Percentiles rank a stretch among this genome's conserved stretches.
These are phyloP conservation scores for Prunella himalayana DNA, from an alignment of 2,113 vertebrate species.

Conservation along the genomic window DNA sequence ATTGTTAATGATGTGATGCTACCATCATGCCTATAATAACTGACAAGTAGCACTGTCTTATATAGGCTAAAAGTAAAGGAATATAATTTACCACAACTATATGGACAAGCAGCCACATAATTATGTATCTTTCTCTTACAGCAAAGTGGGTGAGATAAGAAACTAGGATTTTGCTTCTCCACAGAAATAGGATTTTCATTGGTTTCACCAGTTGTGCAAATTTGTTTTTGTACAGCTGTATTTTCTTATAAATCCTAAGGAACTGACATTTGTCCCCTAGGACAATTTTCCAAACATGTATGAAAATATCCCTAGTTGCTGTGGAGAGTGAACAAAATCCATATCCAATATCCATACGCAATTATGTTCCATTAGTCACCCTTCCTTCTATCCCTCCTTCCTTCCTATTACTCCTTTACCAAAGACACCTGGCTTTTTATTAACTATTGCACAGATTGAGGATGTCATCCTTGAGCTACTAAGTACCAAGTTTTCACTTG, in stretches of 20 bases:
- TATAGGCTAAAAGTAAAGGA: not conserved
- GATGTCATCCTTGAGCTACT: not conserved
- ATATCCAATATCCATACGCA: conserved; percentile 54
- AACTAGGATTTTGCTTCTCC: conserved; percentile 28
- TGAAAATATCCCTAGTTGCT: conserved; percentile 15
- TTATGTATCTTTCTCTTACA: conserved; percentile 53
- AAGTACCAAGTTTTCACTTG: conserved; percentile 19
- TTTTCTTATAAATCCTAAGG: conserved; percentile 25
- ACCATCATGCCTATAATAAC: not conserved
- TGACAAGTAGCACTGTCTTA: not conserved
- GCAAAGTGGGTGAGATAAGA: conserved; percentile 37
- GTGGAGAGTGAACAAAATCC: conserved; percentile 40
- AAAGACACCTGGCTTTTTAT: not conserved
- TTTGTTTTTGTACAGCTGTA: not conserved
- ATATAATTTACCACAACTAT: not conserved
- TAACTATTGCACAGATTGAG: not conserved
- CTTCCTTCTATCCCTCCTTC: conserved; percentile 16
- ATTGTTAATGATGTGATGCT: not conserved
- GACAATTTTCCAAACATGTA: conserved; percentile 35
- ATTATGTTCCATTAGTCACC: conserved; percentile 66
- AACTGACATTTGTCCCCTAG: conserved; percentile 11
- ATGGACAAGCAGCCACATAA: conserved; percentile 2
- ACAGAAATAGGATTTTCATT: conserved; percentile 33
- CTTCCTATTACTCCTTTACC: not conserved
- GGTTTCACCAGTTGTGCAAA: conserved; percentile 18